phyloP scores from a whole-genome alignment of 2,797 vertebrate genomes.

The Malurus splendens region DNA sequence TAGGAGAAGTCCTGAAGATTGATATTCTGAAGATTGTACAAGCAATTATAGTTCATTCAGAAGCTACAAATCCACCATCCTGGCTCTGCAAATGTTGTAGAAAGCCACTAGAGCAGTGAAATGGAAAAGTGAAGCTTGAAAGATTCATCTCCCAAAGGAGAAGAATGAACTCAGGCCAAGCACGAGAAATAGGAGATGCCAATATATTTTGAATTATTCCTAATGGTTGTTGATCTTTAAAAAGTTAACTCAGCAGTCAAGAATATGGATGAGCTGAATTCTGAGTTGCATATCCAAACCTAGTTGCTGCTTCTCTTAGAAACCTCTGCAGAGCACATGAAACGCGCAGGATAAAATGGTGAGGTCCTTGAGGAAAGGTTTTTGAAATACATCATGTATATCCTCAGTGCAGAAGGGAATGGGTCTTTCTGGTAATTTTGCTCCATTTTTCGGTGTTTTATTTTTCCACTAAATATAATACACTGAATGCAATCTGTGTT shows the following conservation, averaged over 20 bases:
- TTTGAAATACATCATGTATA: background rate
- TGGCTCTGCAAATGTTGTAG: background rate
- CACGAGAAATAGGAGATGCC: background rate
- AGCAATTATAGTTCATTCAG: conserved; percentile 25
- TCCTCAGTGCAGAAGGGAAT: background rate
- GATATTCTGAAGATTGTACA: conserved; percentile 15
- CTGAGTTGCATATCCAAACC: background rate
- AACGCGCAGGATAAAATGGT: background rate
- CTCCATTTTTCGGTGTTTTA: background rate
- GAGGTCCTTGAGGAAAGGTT: background rate
- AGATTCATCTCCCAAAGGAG: background rate
- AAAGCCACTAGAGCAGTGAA: conserved; percentile 24
- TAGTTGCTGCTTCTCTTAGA: background rate
- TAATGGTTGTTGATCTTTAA: background rate
- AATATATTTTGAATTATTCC: conserved; percentile 22
- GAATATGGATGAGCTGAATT: background rate
- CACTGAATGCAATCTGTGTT: background rate
- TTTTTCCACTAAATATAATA: background rate
- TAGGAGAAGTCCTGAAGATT: conserved; percentile 11
- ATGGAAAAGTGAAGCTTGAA: conserved; percentile 23
- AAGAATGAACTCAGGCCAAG: background rate
- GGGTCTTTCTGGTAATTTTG: background rate
- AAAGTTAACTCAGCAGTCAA: background rate
- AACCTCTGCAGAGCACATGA: background rate
- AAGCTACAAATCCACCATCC: conserved; percentile 9